Base-by-base conservation (phyloP, 2,888 invertebrate species). In the Drosophila birchii region DNA sequence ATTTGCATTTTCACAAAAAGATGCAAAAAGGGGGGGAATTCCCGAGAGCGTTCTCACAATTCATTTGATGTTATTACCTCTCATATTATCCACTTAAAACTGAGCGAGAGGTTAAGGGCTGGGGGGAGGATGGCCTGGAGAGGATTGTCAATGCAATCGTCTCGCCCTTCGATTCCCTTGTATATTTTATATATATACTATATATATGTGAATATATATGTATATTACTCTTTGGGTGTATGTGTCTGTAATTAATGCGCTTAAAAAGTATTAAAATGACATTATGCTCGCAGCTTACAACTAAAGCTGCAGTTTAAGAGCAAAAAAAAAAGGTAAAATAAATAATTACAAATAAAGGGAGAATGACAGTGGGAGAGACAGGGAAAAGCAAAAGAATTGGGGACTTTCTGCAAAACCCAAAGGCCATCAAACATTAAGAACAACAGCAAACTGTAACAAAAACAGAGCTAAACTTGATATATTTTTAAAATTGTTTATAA, bases 211-310 rank as follows among this genome's bases (percentile, higher is more conserved):
- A 26, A 14, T n/a, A 16, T 20, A 20, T 45, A 36, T 59, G 6
- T 23, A 38, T 18, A 20, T 8, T 9, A 9, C 20, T 38, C 56
- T 11, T 16, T 34, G 3, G 44, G 8, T 39, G n/a, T 54, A 26
- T 53, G 44, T 61, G 14, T 54, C 5, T 61, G 62, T 61, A 85
- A 85, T 85, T 85, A 82, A 82, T 78, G 78, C 82, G 80, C 78
- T 80, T 73, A 64, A 71, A 81, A 78, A 77, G 79, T 69, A 77
- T 80, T 73, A 71, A 73, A 78, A 77, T 64, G 55, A 73, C 67
- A 82, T 85, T 73, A 82, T 78, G 75, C 56, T 77, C 54, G 51
- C 70, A 63, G 71, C 76, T 78, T 62, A 79, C 75, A 78, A 51
- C 39, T 20, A 64, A 75, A 68, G 41, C 43, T 55, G 54, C 54